These are phyloP conservation scores for Chlamydotis undulata DNA, from an alignment of 2,113 vertebrate species.

Conservation along the genomic window DNA sequence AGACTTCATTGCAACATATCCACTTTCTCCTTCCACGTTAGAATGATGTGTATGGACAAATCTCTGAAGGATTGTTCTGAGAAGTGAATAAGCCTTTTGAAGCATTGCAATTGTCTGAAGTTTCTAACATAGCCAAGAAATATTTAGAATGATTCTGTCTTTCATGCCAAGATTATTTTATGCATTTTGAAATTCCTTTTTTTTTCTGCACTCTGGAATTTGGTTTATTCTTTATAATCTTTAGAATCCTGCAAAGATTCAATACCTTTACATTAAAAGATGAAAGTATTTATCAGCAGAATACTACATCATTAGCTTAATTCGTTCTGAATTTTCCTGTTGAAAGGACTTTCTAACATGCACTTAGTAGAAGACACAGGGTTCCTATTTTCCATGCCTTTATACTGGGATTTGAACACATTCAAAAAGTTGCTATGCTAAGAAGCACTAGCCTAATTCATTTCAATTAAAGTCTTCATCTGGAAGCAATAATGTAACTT, in stretches of 20 bases:
- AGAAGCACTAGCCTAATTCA: not conserved
- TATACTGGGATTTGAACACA: not conserved
- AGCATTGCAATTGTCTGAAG: not conserved
- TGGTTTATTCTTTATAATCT: not conserved
- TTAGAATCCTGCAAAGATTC: not conserved
- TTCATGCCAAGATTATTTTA: not conserved
- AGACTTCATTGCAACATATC: not conserved
- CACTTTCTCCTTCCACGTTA: not conserved
- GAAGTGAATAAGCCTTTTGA: not conserved
- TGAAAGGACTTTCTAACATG: not conserved
- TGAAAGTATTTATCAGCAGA: not conserved
- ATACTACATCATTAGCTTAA: not conserved
- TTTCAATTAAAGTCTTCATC: slow-evolving; percentile 25
- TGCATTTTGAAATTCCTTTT: not conserved
- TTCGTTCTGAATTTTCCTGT: not conserved
- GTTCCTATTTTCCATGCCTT: not conserved
- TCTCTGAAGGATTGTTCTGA: not conserved
- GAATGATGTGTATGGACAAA: not conserved
- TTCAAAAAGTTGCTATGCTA: not conserved
- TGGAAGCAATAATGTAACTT: slow-evolving; percentile 17
- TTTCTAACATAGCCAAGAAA: not conserved
- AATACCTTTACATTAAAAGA: slow-evolving; percentile 21
- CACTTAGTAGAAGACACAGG: not conserved
- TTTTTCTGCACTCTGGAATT: not conserved
- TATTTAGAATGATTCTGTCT: not conserved